Percentiles rank a stretch among this genome's conserved stretches.
Conservation (phyloP, 2,113 vertebrate genomes). For the Empidonax alnorum region DNA sequence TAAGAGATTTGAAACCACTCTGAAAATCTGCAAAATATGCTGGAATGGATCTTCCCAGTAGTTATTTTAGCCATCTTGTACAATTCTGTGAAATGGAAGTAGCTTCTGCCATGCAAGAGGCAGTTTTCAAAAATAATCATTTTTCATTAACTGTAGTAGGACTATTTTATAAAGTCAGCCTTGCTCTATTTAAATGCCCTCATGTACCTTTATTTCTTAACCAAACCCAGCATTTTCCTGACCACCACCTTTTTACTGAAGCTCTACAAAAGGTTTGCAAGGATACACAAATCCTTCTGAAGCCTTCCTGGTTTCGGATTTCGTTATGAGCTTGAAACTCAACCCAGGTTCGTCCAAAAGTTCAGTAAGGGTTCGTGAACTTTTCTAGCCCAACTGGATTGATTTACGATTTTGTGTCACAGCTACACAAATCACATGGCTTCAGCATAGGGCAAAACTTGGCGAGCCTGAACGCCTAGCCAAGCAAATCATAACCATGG, state of each 20-base stretch:
- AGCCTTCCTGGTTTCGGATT: constrained; percentile 27
- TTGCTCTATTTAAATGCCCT: not conserved
- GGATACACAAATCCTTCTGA: constrained; percentile 46
- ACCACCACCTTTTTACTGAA: not conserved
- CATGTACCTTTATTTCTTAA: not conserved
- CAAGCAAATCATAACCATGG: constrained; percentile 16
- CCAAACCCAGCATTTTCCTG: not conserved
- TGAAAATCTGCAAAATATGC: not conserved
- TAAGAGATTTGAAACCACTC: not conserved
- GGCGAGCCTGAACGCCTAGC: accelerated
- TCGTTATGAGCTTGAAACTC: constrained; percentile 35
- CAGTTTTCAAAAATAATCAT: not conserved
- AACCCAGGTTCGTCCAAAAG: constrained; percentile 47
- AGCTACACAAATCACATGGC: constrained; percentile 12
- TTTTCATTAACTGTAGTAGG: not conserved
- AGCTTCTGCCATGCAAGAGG: not conserved
- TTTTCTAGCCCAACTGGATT: constrained; percentile 45
- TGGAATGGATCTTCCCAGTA: not conserved
- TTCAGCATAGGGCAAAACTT: not conserved
- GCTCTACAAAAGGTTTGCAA: not conserved
- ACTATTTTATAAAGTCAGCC: not conserved
- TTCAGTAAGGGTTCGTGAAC: constrained; percentile 65
- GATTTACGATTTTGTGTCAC: constrained; percentile 57
- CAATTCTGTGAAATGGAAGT: not conserved
- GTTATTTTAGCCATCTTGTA: not conserved